These are phyloP conservation scores for Rosalia funebris DNA, from an alignment of 2,888 invertebrate species.

Conservation along the genomic window DNA sequence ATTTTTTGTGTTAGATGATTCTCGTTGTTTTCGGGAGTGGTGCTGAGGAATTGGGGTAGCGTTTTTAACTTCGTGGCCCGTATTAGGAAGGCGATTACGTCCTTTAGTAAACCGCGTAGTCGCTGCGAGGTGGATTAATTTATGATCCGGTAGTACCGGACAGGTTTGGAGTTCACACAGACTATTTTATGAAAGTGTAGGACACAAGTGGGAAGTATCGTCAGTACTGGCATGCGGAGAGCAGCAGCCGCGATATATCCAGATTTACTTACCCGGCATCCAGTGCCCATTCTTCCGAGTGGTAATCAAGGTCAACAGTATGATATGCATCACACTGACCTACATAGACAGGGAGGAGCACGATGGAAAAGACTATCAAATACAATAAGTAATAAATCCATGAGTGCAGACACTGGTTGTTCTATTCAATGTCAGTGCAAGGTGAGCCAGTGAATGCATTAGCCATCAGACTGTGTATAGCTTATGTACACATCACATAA, in stretches of 20 bases:
- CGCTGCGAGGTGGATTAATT: too few species aligned
- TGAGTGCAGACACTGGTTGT: slow-evolving; percentile 56
- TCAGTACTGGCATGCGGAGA: not conserved
- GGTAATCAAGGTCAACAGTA: slow-evolving; percentile 55
- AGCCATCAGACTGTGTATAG: slow-evolving; percentile 33
- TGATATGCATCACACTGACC: slow-evolving; percentile 60
- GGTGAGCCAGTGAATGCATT: slow-evolving; percentile 59
- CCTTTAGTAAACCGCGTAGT: too few species aligned
- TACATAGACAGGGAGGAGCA: slow-evolving; percentile 57
- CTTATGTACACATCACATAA: slow-evolving; percentile 40
- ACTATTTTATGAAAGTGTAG: too few species aligned
- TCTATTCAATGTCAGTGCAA: slow-evolving; percentile 62
- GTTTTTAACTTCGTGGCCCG: too few species aligned
- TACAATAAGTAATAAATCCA: slow-evolving; percentile 58
- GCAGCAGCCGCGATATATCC: slow-evolving; percentile 13
- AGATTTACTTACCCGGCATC: slow-evolving; percentile 23
- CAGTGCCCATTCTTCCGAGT: slow-evolving; percentile 51
- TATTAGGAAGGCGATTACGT: too few species aligned
- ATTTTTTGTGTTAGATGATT: too few species aligned
- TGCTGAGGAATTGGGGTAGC: too few species aligned
- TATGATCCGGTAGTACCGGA: too few species aligned
- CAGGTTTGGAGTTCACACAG: too few species aligned
- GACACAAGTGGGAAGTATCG: slow-evolving; percentile 10
- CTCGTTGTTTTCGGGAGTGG: too few species aligned
- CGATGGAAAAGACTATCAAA: slow-evolving; percentile 55